Base-by-base conservation (phyloP, 2,888 invertebrate genomes). In the Graphium colonna region DNA sequence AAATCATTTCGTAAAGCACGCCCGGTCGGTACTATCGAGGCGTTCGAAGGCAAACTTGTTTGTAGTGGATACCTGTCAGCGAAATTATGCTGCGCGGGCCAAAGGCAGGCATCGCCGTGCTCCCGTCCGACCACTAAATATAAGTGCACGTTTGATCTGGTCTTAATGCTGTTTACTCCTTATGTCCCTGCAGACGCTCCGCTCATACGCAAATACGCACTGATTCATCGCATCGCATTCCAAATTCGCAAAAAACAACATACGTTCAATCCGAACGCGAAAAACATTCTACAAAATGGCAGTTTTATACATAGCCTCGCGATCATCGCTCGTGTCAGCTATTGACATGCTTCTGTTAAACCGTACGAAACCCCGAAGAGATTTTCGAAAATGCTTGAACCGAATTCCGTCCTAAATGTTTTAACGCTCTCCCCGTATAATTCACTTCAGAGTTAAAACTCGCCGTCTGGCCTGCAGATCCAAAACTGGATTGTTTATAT, bases 41-140 rank as follows among this genome's bases (percentile, higher is more conserved):
- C 64, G 67, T 73, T 69, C 62, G 76, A 77, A 76, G 77, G 77
- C 66, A 62, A 77, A 76, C 77, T 63, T 71, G 73, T 77, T 63
- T 57, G 61, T 55, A 59, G 64, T 66, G 60, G 65, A 66, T 70
- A 67, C 68, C 65, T 62, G 67, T 67, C 63, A 61, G 67, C 56
- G 57, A 55, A 65, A 59, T 62, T 56, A 62, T 58, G 56, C 57
- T 55, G 52, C 58, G 62, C 61, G 56, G 61, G 59, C 58, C 60
- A 52, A 51, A n/a, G 57, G 60, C 60, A 51, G 55, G 57, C n/a
- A n/a, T n/a, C n/a, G n/a, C 58, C 57, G 56, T 42, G 52, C 55
- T 61, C 28, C 43, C 44, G 10, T 43, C 36, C 21, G 36, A n/a
- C 17, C 39, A 36, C 43, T 38, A 53, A 48, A 43, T 48, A 53